phyloP scores from a whole-genome alignment of 2,888 invertebrate species.

The Caenorhabditis sp. region DNA sequence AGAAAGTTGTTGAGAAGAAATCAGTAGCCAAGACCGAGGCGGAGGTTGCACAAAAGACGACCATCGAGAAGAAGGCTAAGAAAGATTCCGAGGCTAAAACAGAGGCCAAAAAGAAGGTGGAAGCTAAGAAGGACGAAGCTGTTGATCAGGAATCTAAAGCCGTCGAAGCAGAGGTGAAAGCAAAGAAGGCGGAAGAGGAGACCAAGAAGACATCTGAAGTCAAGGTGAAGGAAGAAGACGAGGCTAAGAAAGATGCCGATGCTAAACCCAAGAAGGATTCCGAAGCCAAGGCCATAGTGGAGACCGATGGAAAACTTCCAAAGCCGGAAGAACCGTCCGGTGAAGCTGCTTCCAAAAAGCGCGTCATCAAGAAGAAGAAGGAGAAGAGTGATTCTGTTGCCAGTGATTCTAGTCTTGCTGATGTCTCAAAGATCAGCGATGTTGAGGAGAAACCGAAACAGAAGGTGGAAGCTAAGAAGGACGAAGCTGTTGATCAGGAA shows the following conservation, averaged over 20 bases:
- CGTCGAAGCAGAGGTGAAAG: slow-evolving; percentile 17
- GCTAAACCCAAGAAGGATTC: slow-evolving; percentile 7
- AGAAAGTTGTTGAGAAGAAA: slow-evolving; percentile 22
- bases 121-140: slow-evolving; percentile 27
- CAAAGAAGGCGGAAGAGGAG: slow-evolving; percentile 28
- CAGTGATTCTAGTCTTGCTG: slow-evolving; percentile 48
- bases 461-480: slow-evolving; percentile 56
- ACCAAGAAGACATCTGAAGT: slow-evolving; percentile 26
- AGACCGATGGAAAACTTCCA: slow-evolving; percentile 48
- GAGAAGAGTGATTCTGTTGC: slow-evolving; percentile 51
- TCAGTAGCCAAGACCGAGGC: slow-evolving; percentile 13
- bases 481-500: too few relatives aligned
- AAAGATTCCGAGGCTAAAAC: slow-evolving; percentile 28
- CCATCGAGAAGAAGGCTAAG: slow-evolving; percentile 13
- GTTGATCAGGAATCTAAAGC: slow-evolving; percentile 20
- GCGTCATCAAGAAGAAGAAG: slow-evolving; percentile 43
- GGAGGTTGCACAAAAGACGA: slow-evolving; percentile 20
- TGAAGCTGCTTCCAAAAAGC: slow-evolving; percentile 46
- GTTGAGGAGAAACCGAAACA: slow-evolving; percentile 50
- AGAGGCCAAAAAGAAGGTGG: slow-evolving; percentile 29
- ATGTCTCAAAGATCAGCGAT: slow-evolving; percentile 47
- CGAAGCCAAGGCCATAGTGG: slow-evolving; percentile 29
- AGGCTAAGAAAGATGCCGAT: slow-evolving; percentile 14
- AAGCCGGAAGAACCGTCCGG: slow-evolving; percentile 34
- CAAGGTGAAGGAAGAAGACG: slow-evolving; percentile 31